Percentiles rank a stretch among this genome's conserved stretches.
These are phyloP conservation scores for Nyctibius grandis DNA, from an alignment of 2,797 vertebrate genomes.

Conservation along the genomic window DNA sequence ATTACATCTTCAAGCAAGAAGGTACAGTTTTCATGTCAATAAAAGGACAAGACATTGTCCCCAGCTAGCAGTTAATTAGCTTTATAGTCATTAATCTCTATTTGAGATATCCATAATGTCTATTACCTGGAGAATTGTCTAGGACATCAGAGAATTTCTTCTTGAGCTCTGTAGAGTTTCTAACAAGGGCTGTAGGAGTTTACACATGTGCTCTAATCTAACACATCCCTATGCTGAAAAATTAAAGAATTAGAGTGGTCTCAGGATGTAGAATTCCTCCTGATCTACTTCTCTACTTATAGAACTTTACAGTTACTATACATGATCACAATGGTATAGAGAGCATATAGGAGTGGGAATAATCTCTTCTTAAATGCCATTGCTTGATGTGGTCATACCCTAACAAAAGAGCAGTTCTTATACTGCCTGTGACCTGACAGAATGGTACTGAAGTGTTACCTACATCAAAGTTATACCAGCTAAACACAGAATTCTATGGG, in stretches of 20 bases:
- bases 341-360: background rate
- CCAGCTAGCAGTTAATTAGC: background rate
- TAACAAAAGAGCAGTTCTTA: background rate
- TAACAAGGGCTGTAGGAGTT: background rate
- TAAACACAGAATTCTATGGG: background rate
- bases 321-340: background rate
- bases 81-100: background rate
- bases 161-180: background rate
- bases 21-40: background rate
- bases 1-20: background rate
- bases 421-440: background rate
- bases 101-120: background rate
- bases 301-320: background rate
- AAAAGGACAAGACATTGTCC: background rate
- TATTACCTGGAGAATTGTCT: background rate
- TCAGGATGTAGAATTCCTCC: background rate
- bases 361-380: background rate
- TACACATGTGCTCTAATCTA: background rate
- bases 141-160: background rate
- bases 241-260: background rate
- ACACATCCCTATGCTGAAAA: background rate
- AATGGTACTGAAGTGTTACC: background rate
- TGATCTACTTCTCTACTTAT: background rate
- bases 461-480: background rate
- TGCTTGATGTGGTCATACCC: background rate